Evolutionary conservation across 2,797 vertebrate species (phyloP).

Genomic region (Propithecus perrieri): DNA sequence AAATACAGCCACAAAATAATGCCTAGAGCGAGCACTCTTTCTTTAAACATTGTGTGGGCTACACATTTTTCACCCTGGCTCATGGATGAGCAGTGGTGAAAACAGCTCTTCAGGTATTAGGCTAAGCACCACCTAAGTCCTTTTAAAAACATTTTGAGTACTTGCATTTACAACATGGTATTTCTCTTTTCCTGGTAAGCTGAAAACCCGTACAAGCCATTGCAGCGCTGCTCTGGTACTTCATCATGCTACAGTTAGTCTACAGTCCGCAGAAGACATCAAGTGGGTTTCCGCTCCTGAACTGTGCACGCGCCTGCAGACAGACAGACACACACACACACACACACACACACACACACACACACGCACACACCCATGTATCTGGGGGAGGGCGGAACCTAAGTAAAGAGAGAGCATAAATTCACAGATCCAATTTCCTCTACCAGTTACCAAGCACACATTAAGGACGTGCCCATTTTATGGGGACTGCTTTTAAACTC

Average conservation of each 20-base stretch:
- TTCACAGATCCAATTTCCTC: not conserved
- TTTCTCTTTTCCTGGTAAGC: not conserved
- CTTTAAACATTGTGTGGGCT: not conserved
- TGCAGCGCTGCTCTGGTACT: not conserved
- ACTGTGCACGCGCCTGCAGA: no score
- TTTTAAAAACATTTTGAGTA: not conserved
- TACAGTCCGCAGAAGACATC: not conserved
- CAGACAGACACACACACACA: not conserved
- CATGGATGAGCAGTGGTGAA: not conserved
- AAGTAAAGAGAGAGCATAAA: not conserved
- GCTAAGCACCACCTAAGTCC: not conserved
- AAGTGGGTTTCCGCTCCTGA: not conserved
- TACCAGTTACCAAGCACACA: not conserved
- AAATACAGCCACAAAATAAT: constrained; percentile 7
- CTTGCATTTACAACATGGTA: not conserved
- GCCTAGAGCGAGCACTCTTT: not conserved
- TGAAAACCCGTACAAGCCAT: not conserved
- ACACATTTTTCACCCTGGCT: not conserved
- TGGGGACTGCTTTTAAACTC: not conserved
- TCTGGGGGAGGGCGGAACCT: not conserved
- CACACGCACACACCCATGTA: not conserved
- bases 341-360: not conserved
- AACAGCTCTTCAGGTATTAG: not conserved
- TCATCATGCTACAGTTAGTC: not conserved
- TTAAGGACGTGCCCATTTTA: not conserved